These are phyloP conservation scores for Syngnathus typhle DNA, from an alignment of 2,113 vertebrate species.

Conservation along the genomic window DNA sequence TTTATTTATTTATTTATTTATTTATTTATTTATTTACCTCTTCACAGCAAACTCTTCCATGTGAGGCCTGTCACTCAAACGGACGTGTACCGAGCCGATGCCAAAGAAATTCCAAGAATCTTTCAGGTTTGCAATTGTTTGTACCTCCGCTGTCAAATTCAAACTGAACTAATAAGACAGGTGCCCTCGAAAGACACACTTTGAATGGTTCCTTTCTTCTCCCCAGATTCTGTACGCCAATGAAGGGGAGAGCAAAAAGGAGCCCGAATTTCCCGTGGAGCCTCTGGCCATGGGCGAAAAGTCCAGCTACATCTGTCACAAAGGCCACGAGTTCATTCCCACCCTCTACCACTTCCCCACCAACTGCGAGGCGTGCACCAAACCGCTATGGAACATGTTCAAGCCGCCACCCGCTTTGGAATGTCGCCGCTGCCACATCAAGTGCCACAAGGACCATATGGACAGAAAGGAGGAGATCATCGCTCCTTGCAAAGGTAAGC, in stretches of 20 bases:
- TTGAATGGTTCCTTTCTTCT: neutral
- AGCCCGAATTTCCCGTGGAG: conserved; percentile 88
- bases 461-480: conserved; percentile 97
- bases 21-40: too few relatives aligned
- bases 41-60: conserved; percentile 90
- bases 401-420: conserved; percentile 96
- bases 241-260: conserved; percentile 97
- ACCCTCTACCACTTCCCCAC: conserved; percentile 98
- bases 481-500: conserved; percentile 89
- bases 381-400: conserved; percentile 98
- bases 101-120: conserved; percentile 98
- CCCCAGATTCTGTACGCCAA: conserved; percentile 93
- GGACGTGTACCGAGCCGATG: conserved; percentile 94
- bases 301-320: conserved; percentile 96
- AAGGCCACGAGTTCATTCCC: conserved; percentile 97
- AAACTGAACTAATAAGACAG: too few relatives aligned
- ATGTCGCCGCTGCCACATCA: conserved; percentile 97
- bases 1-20: too few relatives aligned
- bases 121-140: conserved; percentile 79
- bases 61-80: conserved; percentile 96
- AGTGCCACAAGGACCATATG: conserved; percentile 99
- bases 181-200: too few relatives aligned
- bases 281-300: conserved; percentile 85
- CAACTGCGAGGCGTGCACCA: conserved; percentile 98
- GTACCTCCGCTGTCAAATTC: too few relatives aligned